Evolutionary conservation across 2,797 vertebrate species (phyloP).

Genomic region (Monodelphis domestica): DNA sequence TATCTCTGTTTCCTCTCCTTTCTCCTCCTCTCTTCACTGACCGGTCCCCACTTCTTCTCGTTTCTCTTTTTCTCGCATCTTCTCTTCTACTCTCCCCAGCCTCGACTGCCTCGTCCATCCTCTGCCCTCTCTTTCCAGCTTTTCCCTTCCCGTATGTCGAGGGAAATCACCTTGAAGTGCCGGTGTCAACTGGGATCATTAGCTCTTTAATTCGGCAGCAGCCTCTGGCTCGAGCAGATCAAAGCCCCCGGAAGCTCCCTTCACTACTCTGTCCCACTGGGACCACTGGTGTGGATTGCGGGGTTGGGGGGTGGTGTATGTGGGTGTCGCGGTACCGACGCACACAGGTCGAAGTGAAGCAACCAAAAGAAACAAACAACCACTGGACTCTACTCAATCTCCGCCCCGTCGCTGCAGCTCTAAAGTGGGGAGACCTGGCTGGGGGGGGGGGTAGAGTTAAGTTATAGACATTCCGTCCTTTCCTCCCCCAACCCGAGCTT

Average conservation of each 20-base stretch:
- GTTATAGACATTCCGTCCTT: not conserved
- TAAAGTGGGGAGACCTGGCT: not conserved
- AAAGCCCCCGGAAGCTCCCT: conserved; percentile 70
- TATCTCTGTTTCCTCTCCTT: too few species aligned
- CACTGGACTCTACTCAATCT: not conserved
- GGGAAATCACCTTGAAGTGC: conserved; percentile 82
- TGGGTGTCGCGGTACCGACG: not conserved
- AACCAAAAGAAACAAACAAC: conserved; percentile 56
- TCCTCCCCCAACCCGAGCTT: not conserved
- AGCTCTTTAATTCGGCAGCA: conserved; percentile 82
- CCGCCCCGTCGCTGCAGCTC: not conserved
- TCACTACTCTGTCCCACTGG: conserved; percentile 51
- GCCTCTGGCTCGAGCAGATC: conserved; percentile 78
- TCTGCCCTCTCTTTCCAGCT: conserved; percentile 43
- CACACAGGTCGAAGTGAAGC: conserved; percentile 51
- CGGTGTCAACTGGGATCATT: conserved; percentile 81
- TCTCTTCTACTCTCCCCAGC: not conserved
- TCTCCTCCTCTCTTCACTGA: too few species aligned
- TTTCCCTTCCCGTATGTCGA: conserved; percentile 74
- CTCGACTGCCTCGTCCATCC: conserved; percentile 22
- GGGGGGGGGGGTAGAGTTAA: not conserved
- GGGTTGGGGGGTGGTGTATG: not conserved
- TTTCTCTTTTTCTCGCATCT: not conserved
- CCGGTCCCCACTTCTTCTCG: too few species aligned
- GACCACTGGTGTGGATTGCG: not conserved